phyloP scores from a whole-genome alignment of 2,797 vertebrate species.

The Hydrocynus forskahlii region DNA sequence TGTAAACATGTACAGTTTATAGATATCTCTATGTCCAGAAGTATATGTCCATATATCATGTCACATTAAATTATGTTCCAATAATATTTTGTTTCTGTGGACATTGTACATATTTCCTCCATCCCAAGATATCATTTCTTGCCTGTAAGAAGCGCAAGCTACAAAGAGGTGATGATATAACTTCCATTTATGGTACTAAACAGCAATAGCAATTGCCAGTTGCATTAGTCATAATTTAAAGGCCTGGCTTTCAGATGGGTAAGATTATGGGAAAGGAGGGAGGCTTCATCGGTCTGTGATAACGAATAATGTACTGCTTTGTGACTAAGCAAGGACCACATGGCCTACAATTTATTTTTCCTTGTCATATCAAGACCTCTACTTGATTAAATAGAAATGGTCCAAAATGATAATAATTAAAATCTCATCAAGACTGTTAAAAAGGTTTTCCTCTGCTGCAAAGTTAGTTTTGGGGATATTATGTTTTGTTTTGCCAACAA shows the following conservation, averaged over 20 bases:
- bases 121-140: not conserved
- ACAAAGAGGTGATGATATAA: not conserved
- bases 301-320: not conserved
- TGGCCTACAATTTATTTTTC: not conserved
- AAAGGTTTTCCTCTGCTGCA: not conserved
- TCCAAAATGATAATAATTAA: not conserved
- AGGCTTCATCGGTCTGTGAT: not conserved
- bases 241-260: too few species aligned
- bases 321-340: not conserved
- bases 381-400: not conserved
- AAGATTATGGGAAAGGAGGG: not conserved
- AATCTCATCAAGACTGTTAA: not conserved
- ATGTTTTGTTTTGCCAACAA: not conserved
- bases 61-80: slow-evolving; percentile 3
- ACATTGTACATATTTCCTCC: not conserved
- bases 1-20: slow-evolving; percentile 27
- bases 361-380: not conserved
- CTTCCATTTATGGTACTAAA: not conserved
- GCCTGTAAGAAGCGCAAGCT: not conserved
- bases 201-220: not conserved
- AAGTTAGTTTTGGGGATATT: not conserved
- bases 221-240: not conserved
- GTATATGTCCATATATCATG: not conserved
- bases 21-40: not conserved
- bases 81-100: not conserved